Evolutionary conservation across 2,113 vertebrate species (phyloP), one percentile per base, ranked within the genome.

Genomic region (Channa maculata): DNA sequence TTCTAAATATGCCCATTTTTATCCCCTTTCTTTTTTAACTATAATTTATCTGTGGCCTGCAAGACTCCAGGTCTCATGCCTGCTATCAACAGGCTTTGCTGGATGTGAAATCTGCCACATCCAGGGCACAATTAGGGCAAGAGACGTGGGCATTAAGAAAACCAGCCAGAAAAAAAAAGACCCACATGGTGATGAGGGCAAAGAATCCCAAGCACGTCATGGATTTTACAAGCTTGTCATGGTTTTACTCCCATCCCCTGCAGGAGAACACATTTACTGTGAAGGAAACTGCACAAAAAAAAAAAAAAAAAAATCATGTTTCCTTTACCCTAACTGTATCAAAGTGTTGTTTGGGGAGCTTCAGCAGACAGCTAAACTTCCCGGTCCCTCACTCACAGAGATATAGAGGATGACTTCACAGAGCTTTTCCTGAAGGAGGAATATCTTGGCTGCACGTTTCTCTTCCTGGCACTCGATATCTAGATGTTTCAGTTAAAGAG

Each of bases 261-360:
- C 44, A 69, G 82, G 75, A 77, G 63, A 84, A 84, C 74, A 77
- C 80, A 80, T 88, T 89, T 64, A 83, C 82, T 84, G 79, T 78
- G 89, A 88, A 86, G 89, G 77, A 85, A 90, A 90, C 61, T 48
- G 83, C 88, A 83, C 77, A 75, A 87, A 88, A 24, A 24, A 24
- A 1, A 88, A 24, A 24, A 24, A 1, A 24, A 24, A 24, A 24
- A 91, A 92, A 92, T 92, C 86, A 82, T 67, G 69, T 92, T 89
- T 80, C 77, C 65, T 80, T 72, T 82, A 83, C 85, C 71, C 75
- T 80, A 87, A 85, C 82, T 90, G 90, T 86, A 86, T 88, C 87
- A 85, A 89, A 92, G 88, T 87, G 76, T 82, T 93, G 78, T 88
- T 87, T 75, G 71, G 86, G 76, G 75, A 89, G 84, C 86, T 91